Evolutionary conservation across 2,888 invertebrate genomes (phyloP).

Genomic region (Prostheceraeus crozeri): DNA sequence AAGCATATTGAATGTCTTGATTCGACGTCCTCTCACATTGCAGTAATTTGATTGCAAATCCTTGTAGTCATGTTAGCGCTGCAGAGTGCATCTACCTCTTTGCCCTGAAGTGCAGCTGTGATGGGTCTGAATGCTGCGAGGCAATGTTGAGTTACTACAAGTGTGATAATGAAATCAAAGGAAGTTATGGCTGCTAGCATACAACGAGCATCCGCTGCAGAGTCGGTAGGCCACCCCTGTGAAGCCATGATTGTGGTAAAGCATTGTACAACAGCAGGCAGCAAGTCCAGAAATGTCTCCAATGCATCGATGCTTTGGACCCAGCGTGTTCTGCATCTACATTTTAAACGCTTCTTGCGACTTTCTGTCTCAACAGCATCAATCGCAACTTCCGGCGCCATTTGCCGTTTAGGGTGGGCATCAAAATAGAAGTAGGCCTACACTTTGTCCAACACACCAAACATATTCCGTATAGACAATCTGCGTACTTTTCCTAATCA

Average conservation of each 20-base stretch:
- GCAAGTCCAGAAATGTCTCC: conserved; percentile 14
- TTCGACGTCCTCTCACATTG: no score
- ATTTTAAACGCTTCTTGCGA: background rate
- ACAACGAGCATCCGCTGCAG: conserved; percentile 9
- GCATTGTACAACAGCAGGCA: background rate
- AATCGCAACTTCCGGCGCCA: background rate
- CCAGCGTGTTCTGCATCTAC: conserved; percentile 19
- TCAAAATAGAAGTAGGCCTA: conserved; percentile 20
- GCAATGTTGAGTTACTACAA: conserved; percentile 1
- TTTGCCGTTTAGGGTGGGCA: conserved; percentile 19
- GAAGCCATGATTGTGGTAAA: background rate
- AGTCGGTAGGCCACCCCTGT: background rate
- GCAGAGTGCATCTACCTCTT: no score
- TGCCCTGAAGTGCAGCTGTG: no score
- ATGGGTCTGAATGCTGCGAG: background rate
- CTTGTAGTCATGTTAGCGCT: no score
- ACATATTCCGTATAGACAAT: conserved; percentile 22
- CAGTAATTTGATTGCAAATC: no score
- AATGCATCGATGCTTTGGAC: conserved; percentile 11
- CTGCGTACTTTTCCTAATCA: conserved; percentile 6
- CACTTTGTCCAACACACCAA: conserved; percentile 4
- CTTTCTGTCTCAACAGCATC: background rate
- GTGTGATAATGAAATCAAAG: conserved; percentile 12
- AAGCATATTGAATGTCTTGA: no score
- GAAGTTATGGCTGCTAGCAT: background rate